Conservation (phyloP, 2,113 vertebrate genomes). For the Alexandromys fortis region DNA sequence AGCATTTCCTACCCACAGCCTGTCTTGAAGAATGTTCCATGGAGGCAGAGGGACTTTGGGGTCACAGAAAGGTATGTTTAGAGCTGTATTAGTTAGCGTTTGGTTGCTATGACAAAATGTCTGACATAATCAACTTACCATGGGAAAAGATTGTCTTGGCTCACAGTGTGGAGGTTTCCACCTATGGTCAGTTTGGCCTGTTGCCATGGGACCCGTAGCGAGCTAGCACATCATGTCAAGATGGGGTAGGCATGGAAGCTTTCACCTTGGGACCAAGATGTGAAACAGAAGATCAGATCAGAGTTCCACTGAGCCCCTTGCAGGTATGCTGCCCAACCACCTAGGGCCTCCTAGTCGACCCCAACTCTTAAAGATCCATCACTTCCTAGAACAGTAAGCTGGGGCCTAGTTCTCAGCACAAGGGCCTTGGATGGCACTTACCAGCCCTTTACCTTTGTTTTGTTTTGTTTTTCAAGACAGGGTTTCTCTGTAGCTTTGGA, state of each 20-base stretch:
- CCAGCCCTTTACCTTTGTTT: background rate
- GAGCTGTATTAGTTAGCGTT: background rate
- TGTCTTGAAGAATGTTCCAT: accelerated
- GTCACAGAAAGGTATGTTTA: background rate
- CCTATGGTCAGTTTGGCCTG: background rate
- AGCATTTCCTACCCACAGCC: background rate
- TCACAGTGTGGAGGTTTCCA: background rate
- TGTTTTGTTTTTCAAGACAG: too few relatives aligned
- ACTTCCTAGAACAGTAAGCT: background rate
- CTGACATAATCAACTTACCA: background rate
- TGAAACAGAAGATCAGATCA: background rate
- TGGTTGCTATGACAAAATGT: background rate
- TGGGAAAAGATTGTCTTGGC: background rate
- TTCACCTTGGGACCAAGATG: background rate
- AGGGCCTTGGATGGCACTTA: background rate
- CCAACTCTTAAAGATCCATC: background rate
- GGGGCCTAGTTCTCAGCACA: background rate
- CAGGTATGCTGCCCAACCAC: background rate
- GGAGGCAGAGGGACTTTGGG: background rate
- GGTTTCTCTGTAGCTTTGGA: too few relatives aligned
- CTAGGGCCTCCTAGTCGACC: background rate
- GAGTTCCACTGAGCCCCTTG: background rate
- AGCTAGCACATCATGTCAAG: background rate
- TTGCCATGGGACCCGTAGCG: background rate
- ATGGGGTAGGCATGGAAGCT: background rate